phyloP scores from a whole-genome alignment of 2,113 vertebrate genomes.

The Lethenteron camtschaticum region DNA sequence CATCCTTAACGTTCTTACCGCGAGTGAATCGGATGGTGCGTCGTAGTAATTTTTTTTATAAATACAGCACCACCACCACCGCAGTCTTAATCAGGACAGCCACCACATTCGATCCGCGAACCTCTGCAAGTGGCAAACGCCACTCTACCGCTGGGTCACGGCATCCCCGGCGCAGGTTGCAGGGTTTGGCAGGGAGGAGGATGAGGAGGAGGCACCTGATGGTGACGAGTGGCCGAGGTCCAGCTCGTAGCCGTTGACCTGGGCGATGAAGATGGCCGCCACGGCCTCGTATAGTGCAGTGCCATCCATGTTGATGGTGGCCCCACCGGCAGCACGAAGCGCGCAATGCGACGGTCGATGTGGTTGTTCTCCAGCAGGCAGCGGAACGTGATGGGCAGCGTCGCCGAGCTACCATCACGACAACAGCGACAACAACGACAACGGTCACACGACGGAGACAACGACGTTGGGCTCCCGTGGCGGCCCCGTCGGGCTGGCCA shows the following conservation, averaged over 20 bases:
- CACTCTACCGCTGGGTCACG: neutral
- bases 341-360: slow-evolving; percentile 72
- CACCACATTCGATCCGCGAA: neutral
- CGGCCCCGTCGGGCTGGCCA: neutral
- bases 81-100: neutral
- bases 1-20: no score
- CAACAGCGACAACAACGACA: slow-evolving; percentile 1
- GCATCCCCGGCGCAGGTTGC: neutral
- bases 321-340: slow-evolving; percentile 75
- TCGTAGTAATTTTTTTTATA: neutral
- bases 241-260: slow-evolving; percentile 88
- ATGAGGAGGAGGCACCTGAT: slow-evolving; percentile 39
- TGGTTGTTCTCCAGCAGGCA: slow-evolving; percentile 95
- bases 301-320: slow-evolving; percentile 93
- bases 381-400: slow-evolving; percentile 95
- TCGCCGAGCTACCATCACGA: slow-evolving; percentile 48
- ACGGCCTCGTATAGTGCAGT: slow-evolving; percentile 81
- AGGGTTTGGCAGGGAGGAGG: neutral
- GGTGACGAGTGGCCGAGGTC: slow-evolving; percentile 87
- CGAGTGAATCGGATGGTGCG: no score
- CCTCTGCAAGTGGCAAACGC: neutral
- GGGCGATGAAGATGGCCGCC: slow-evolving; percentile 85
- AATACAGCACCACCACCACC: neutral
- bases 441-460: neutral
- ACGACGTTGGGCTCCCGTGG: neutral